Conservation (phyloP, 2,113 vertebrate species). For the Stigmatopora argus region DNA sequence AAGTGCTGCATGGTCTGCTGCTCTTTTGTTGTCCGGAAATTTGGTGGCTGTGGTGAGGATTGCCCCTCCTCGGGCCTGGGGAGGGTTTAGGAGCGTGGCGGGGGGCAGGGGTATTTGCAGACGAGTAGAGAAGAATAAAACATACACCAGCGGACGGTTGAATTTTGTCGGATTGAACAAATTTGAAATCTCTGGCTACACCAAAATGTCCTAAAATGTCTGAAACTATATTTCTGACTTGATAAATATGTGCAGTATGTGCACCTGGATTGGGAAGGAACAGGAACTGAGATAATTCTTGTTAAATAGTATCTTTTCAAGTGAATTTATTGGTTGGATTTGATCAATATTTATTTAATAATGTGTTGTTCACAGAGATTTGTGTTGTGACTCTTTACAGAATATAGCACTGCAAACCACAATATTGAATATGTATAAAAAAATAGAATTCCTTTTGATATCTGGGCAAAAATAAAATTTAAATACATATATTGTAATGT, state of each 20-base stretch:
- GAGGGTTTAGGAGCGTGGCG: not conserved
- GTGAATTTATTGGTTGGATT: not conserved
- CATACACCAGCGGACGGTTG: not conserved
- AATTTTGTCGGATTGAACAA: not conserved
- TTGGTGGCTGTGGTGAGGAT: constrained; percentile 48
- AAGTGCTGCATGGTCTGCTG: constrained; percentile 43
- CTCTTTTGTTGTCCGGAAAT: constrained; percentile 55
- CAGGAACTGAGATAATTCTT: not conserved
- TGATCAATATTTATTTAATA: not conserved
- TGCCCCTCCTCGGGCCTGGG: constrained; percentile 22
- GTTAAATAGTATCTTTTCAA: not conserved
- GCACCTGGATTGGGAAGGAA: no score
- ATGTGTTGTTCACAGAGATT: not conserved
- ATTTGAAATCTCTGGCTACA: not conserved
- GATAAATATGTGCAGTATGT: no score
- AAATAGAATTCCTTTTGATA: not conserved
- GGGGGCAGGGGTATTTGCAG: not conserved
- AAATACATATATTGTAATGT: not conserved
- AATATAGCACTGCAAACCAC: not conserved
- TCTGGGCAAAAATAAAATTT: not conserved
- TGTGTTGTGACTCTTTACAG: not conserved
- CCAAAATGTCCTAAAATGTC: not conserved
- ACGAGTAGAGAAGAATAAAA: not conserved
- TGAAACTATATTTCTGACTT: not conserved
- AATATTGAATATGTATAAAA: not conserved